phyloP scores from a whole-genome alignment of 2,113 vertebrate genomes.

The Noturus placidus region DNA sequence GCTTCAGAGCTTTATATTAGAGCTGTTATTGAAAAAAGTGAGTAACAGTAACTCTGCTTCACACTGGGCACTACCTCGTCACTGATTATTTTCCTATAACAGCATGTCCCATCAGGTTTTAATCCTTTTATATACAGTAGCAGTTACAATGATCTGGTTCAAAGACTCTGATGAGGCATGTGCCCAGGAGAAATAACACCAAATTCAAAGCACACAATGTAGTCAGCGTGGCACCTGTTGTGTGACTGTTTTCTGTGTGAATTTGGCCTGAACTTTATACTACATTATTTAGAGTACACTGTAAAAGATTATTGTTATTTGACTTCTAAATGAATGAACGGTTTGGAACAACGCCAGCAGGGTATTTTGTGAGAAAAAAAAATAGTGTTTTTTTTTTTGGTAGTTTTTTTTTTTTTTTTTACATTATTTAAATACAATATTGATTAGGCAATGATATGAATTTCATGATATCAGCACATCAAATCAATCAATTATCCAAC shows the following conservation, averaged over 20 bases:
- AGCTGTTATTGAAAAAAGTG: not conserved
- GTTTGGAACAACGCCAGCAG: no score
- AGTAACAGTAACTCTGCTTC: not conserved
- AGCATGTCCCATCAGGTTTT: not conserved
- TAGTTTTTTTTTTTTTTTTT: not conserved
- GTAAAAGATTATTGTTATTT: not conserved
- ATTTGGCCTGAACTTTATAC: not conserved
- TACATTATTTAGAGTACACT: not conserved
- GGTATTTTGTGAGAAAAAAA: no score
- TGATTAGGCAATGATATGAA: not conserved
- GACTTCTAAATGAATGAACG: not conserved
- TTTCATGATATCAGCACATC: not conserved
- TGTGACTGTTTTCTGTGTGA: not conserved
- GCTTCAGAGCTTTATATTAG: not conserved
- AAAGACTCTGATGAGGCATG: not conserved
- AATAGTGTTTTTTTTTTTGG: no score
- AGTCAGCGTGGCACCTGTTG: not conserved
- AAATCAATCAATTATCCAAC: not conserved
- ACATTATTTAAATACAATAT: not conserved
- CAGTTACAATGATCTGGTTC: not conserved
- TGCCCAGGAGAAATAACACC: not conserved
- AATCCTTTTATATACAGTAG: not conserved
- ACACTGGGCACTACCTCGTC: not conserved
- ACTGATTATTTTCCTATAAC: not conserved
- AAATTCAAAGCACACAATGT: not conserved